Evolutionary conservation across 1,140 invertebrate genomes (phyloP).

Genomic region (Drosophila nebulosa): DNA sequence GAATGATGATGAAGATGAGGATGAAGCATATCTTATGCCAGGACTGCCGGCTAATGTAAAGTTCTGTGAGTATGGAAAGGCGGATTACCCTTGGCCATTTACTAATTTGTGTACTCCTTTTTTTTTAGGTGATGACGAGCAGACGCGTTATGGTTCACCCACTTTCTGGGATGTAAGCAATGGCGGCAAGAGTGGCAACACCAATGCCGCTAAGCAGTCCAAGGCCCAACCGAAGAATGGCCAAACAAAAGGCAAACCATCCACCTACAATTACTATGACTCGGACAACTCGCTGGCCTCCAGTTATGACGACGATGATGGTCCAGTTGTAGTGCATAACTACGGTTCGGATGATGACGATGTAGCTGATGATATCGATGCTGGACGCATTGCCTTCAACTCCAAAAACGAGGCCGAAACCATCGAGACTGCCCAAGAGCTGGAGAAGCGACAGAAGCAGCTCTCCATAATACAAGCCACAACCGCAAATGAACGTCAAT

Average conservation of each 20-base stretch:
- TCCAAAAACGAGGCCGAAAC: conserved; percentile 92
- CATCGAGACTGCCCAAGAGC: conserved; percentile 84
- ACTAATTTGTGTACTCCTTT: background rate
- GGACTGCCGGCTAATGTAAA: conserved; percentile 82
- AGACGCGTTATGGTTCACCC: conserved; percentile 82
- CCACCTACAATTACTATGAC: conserved; percentile 56
- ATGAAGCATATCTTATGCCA: conserved; percentile 68
- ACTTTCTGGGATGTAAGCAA: conserved; percentile 81
- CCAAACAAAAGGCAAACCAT: conserved; percentile 27
- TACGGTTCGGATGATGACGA: conserved; percentile 59
- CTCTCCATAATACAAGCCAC: conserved; percentile 79
- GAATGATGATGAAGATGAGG: conserved; percentile 70
- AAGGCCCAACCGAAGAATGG: background rate
- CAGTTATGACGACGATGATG: conserved; percentile 61
- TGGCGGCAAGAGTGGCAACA: conserved; percentile 16
- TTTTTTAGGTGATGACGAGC: conserved; percentile 50
- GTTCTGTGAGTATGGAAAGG: conserved; percentile 78
- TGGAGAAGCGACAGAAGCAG: conserved; percentile 76
- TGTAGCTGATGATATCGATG: conserved; percentile 42
- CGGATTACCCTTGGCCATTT: no score
- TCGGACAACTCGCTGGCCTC: conserved; percentile 72
- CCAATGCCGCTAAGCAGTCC: conserved; percentile 16
- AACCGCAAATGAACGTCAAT: conserved; percentile 78
- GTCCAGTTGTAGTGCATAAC: conserved; percentile 20
- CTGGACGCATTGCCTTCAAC: conserved; percentile 87